Evolutionary conservation across 2,113 vertebrate species (phyloP).

Genomic region (Chunga burmeisteri): DNA sequence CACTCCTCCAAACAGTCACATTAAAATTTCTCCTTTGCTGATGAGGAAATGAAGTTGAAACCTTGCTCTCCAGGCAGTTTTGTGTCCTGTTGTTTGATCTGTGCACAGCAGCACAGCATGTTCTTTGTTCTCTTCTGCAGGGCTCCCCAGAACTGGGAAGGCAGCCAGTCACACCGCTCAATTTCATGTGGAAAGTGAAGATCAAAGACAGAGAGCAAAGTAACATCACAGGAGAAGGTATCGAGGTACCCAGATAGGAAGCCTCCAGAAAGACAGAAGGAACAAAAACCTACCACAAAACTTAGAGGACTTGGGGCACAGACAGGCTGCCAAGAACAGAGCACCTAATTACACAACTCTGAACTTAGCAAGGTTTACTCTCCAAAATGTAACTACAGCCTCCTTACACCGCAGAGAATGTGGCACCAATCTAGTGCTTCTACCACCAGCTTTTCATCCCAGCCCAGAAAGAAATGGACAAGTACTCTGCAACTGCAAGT

Average conservation of each 20-base stretch:
- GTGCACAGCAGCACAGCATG: background rate
- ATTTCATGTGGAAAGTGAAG: background rate
- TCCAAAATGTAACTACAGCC: background rate
- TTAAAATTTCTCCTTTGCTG: background rate
- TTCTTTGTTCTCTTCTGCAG: background rate
- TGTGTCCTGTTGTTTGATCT: background rate
- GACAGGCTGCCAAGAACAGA: background rate
- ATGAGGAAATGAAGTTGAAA: background rate
- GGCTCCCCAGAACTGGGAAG: background rate
- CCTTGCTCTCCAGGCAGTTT: background rate
- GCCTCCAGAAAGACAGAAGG: background rate
- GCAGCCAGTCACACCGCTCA: background rate
- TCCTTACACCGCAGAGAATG: accelerated
- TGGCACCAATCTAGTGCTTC: background rate
- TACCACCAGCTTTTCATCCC: background rate
- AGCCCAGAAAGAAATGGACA: background rate
- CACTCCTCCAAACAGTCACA: background rate
- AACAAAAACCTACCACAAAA: background rate
- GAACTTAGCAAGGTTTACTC: background rate
- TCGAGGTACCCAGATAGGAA: background rate
- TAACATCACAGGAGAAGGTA: background rate
- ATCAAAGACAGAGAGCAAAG: background rate
- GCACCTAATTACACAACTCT: background rate
- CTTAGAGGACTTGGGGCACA: background rate
- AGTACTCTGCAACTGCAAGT: background rate